These are phyloP conservation scores for Myxocyprinus asiaticus DNA, from an alignment of 2,113 vertebrate species.

Conservation along the genomic window DNA sequence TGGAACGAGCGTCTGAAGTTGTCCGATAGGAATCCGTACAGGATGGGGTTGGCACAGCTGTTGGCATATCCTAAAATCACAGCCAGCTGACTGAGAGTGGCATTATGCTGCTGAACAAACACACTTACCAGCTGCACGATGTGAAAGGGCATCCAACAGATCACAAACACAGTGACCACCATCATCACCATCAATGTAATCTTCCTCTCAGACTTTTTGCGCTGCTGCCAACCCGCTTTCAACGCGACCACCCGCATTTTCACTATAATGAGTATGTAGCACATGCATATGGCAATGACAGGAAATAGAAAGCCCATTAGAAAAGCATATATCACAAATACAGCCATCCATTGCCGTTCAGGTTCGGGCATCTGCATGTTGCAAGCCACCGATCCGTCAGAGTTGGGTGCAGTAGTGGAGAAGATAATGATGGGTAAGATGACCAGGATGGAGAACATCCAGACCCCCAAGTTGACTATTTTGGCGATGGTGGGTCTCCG, in stretches of 20 bases:
- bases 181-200: slow-evolving; percentile 92
- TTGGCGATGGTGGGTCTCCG: slow-evolving; percentile 87
- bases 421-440: slow-evolving; percentile 89
- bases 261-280: slow-evolving; percentile 88
- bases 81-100: slow-evolving; percentile 87
- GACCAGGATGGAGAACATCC: slow-evolving; percentile 85
- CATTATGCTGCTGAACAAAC: slow-evolving; percentile 83
- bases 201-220: slow-evolving; percentile 86
- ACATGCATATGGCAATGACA: slow-evolving; percentile 88
- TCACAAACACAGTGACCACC: slow-evolving; percentile 89
- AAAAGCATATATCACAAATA: slow-evolving; percentile 88
- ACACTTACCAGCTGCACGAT: slow-evolving; percentile 87
- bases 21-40: slow-evolving; percentile 90
- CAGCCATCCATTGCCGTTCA: slow-evolving; percentile 82
- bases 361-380: slow-evolving; percentile 91
- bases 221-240: slow-evolving; percentile 91
- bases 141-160: slow-evolving; percentile 94
- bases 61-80: slow-evolving; percentile 89
- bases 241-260: slow-evolving; percentile 89
- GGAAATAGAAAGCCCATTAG: slow-evolving; percentile 89
- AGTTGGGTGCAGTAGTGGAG: slow-evolving; percentile 82
- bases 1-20: slow-evolving; percentile 91
- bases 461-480: slow-evolving; percentile 84
- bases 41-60: slow-evolving; percentile 90
- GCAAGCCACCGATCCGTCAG: slow-evolving; percentile 86